Evolutionary conservation across 1,140 invertebrate genomes (phyloP), one percentile per base, ranked within the genome.

Genomic region (Cherax destructor): DNA sequence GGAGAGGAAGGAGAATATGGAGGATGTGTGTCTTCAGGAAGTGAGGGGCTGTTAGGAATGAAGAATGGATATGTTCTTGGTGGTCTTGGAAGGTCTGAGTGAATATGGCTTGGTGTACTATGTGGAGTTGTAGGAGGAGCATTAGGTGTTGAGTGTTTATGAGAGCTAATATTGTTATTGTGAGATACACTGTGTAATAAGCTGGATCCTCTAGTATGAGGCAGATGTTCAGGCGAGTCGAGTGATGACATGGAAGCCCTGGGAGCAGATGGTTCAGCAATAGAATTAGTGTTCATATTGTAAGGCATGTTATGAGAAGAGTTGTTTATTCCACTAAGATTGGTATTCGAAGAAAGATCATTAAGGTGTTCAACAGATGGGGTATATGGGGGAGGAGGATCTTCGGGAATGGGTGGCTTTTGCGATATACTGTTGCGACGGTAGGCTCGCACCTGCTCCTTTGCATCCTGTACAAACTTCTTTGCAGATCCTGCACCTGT

Each of bases 351-450:
- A 47, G 86, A 88, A 16, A 88, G 77, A 65, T 78, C 59, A 69
- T 88, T 65, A 16, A 88, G 52, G 59, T 79, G 76, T 50, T 80
- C 86, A 50, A 80, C 16, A n/a, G 86, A 88, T 47, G 86, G 86
- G 13, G 86, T 88, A 80, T 88, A 88, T 69, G 86, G 86, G 1
- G 86, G 86, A 11, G 86, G 86, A 65, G 86, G 86, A 13, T 88
- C 86, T 11, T 80, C 59, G 30, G 86, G 86, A 21, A 88, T 16
- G 41, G 89, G 76, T 16, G n/a, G 52, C 61, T 86, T 91, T 24
- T 52, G 83, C 16, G 74, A 65, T 10, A 85, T 59, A 69, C 76
- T 69, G 77, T 41, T 16, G 0, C 74, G 74, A 18, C 74, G 77
- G 41, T 79, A 80, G 24, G 76, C n/a, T n/a, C 83, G 83, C 56